These are phyloP conservation scores for Agrotis exclamationis DNA, from an alignment of 2,888 invertebrate genomes.

Conservation along the genomic window DNA sequence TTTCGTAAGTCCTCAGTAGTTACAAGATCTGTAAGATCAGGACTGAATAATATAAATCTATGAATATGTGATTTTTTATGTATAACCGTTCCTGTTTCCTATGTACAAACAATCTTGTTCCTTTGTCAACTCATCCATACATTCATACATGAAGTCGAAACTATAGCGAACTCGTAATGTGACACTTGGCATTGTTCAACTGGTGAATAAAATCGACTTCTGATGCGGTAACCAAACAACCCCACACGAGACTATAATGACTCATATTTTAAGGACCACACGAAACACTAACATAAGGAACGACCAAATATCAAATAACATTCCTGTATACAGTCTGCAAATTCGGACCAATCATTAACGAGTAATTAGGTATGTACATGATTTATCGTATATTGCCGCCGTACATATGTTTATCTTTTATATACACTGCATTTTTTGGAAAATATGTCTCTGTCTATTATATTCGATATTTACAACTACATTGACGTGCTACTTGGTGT, in stretches of 20 bases:
- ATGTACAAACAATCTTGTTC: constrained; percentile 48
- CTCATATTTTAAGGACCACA: constrained; percentile 1
- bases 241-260: background rate
- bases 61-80: constrained; percentile 5
- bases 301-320: constrained; percentile 18
- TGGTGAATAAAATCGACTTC: constrained; percentile 29
- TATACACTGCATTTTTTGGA: constrained; percentile 30
- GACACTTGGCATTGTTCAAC: constrained; percentile 23
- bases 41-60: constrained; percentile 15
- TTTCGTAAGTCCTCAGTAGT: background rate
- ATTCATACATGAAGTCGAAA: constrained; percentile 45
- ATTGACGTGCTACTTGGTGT: constrained; percentile 57
- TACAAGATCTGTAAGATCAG: constrained; percentile 42
- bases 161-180: constrained; percentile 21
- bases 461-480: constrained; percentile 51
- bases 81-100: constrained; percentile 9
- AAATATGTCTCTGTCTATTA: constrained; percentile 43
- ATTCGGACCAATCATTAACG: background rate
- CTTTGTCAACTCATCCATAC: constrained; percentile 44
- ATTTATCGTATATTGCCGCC: constrained; percentile 4
- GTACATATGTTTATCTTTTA: constrained; percentile 6
- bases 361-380: constrained; percentile 20
- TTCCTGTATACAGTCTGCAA: constrained; percentile 16
- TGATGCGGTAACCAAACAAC: constrained; percentile 2
- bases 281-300: constrained; percentile 18